Conservation (phyloP, 2,888 invertebrate species). For the Brenthis hecate region DNA sequence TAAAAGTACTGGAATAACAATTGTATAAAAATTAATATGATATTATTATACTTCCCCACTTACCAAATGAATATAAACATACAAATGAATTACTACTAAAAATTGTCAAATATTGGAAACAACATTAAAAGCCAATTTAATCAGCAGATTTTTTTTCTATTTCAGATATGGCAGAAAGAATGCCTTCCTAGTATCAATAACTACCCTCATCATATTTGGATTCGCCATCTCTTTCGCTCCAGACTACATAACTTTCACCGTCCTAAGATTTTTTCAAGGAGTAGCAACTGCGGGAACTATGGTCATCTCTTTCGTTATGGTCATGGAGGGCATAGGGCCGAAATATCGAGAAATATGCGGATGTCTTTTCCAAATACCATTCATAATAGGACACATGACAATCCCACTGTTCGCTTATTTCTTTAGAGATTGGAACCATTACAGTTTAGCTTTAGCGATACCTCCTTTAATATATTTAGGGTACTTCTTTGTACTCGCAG, state of each 20-base stretch:
- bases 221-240: conserved; percentile 86
- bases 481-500: conserved; percentile 88
- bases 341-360: conserved; percentile 79
- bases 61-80: no score
- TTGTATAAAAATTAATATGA: no score
- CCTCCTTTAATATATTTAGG: conserved; percentile 83
- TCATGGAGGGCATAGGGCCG: conserved; percentile 85
- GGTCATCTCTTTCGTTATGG: conserved; percentile 87
- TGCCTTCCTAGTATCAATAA: conserved; percentile 86
- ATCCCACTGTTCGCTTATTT: conserved; percentile 84
- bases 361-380: conserved; percentile 86
- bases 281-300: conserved; percentile 91
- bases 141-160: conserved; percentile 3
- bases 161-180: conserved; percentile 88
- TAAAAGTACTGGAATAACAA: no score
- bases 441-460: conserved; percentile 84
- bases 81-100: no score
- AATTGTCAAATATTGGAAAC: no score
- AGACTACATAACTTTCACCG: conserved; percentile 81
- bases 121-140: not conserved
- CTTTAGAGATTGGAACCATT: conserved; percentile 85
- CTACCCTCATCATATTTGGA: conserved; percentile 85
- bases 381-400: conserved; percentile 85
- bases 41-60: no score
- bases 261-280: conserved; percentile 86